Evolutionary conservation across 2,888 invertebrate genomes (phyloP).

Genomic region (Paralinhomoeus sp.): DNA sequence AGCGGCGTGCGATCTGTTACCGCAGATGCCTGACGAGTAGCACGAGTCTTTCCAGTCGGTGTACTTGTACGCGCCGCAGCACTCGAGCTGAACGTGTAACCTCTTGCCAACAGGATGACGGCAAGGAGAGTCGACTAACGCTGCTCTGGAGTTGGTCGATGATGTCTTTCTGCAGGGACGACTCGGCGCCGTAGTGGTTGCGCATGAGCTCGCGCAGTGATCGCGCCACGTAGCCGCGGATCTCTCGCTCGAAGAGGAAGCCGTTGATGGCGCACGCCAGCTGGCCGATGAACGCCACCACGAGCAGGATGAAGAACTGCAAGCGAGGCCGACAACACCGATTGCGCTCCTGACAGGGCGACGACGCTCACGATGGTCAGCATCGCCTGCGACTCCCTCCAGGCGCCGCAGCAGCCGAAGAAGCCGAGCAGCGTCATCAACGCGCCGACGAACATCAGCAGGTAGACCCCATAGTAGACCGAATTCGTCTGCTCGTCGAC

Average conservation of each 20-base stretch:
- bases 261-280: conserved; percentile 54
- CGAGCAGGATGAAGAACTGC: conserved; percentile 51
- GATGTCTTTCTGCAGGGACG: no score
- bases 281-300: conserved; percentile 53
- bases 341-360: background rate
- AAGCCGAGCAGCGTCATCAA: conserved; percentile 51
- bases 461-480: conserved; percentile 43
- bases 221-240: conserved; percentile 36
- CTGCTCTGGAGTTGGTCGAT: conserved; percentile 44
- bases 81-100: conserved; percentile 39
- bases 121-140: conserved; percentile 17
- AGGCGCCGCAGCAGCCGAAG: conserved; percentile 59
- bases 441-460: conserved; percentile 46
- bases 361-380: conserved; percentile 25
- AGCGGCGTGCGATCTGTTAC: no score
- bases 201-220: conserved; percentile 42
- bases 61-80: conserved; percentile 52
- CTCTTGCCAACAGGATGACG: no score
- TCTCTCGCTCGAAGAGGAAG: conserved; percentile 38
- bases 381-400: conserved; percentile 51
- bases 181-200: conserved; percentile 43
- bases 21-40: no score
- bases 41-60: conserved; percentile 38
- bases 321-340: no score
- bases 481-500: conserved; percentile 24